Evolutionary conservation across 2,888 invertebrate species (phyloP), one percentile per base, ranked within the genome.

Genomic region (Hydrotaea diabolus): DNA sequence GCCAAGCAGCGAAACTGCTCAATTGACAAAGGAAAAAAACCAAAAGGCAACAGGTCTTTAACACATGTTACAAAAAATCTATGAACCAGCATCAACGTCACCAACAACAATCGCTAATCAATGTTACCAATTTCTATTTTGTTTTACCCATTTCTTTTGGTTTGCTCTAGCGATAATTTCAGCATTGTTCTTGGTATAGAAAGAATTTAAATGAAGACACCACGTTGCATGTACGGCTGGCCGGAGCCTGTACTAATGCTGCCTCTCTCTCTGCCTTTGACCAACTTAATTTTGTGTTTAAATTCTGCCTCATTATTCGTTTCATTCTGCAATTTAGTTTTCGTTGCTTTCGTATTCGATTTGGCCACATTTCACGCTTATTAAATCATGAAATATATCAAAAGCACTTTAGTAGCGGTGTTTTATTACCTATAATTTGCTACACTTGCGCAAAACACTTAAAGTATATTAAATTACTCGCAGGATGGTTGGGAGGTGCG

Each of bases 21-120:
- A 46, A 46, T 39, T 69, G 69, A 69, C 69, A 69, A 43, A 36
- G 39, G 21, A 43, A 66, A 11, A 39, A 62, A 49, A 31, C 1
- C 9, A 11, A 55, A 71, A 74, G n/a, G 59, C 73, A 74, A 76
- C 76, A 76, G 72, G 73, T 82, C 59, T 80, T 78, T 53, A 78
- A 85, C 78, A 85, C 78, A 79, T 84, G 80, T 84, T 78, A n/a
- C 55, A 31, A 31, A n/a, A 59, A 7, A 26, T 39, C 43, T 31
- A 17, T 39, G 66, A 55, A 64, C 36, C 43, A 31, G 13, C 55
- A 36, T 49, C 1, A 19, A 39, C 53, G 77, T 55, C 77, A 66
- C 73, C 36, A 66, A 77, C 59, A 79, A 73, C 73, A 85, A 81
- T 79, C 76, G 81, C 59, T 76, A 79, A 73, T 76, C 73, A 66